These are phyloP conservation scores for Hofmannophila pseudospretella DNA, from an alignment of 2,888 invertebrate species.

Conservation along the genomic window DNA sequence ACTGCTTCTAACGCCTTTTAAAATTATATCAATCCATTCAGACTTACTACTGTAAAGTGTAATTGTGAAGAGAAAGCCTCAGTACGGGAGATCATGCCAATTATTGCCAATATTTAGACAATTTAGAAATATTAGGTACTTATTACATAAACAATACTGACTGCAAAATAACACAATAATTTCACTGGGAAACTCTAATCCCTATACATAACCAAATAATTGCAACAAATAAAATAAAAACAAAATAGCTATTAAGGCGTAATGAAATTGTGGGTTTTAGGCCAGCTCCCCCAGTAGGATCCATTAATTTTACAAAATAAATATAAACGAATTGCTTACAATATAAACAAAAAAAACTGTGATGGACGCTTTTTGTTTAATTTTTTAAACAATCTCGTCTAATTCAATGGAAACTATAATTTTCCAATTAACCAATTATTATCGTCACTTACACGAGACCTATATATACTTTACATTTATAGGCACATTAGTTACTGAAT, in stretches of 20 bases:
- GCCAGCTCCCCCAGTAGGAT: conserved; percentile 53
- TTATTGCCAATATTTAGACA: conserved; percentile 53
- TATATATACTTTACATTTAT: conserved; percentile 75
- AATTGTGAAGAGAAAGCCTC: conserved; percentile 56
- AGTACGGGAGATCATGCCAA: conserved; percentile 55
- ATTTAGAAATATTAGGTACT: conserved; percentile 62
- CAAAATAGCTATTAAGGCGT: conserved; percentile 42
- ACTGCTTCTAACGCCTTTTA: conserved; percentile 62
- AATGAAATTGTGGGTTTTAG: conserved; percentile 49
- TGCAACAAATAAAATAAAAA: conserved; percentile 44
- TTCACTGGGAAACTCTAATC: conserved; percentile 56
- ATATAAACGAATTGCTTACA: conserved; percentile 36
- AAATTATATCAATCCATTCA: conserved; percentile 53
- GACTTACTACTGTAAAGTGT: conserved; percentile 35
- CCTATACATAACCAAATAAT: conserved; percentile 32
- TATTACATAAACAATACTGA: conserved; percentile 61
- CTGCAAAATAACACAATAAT: conserved; percentile 62
- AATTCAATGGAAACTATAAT: conserved; percentile 50
- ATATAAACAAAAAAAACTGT: conserved; percentile 24
- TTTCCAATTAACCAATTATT: conserved; percentile 55
- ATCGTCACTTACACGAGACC: conserved; percentile 66
- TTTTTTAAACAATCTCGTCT: conserved; percentile 31
- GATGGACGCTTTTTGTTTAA: conserved; percentile 35
- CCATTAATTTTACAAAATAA: conserved; percentile 25
- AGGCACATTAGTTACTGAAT: conserved; percentile 75